Percentiles rank a stretch among this genome's conserved stretches.
phyloP scores from a whole-genome alignment of 2,113 vertebrate species.

The Pithys albifrons region DNA sequence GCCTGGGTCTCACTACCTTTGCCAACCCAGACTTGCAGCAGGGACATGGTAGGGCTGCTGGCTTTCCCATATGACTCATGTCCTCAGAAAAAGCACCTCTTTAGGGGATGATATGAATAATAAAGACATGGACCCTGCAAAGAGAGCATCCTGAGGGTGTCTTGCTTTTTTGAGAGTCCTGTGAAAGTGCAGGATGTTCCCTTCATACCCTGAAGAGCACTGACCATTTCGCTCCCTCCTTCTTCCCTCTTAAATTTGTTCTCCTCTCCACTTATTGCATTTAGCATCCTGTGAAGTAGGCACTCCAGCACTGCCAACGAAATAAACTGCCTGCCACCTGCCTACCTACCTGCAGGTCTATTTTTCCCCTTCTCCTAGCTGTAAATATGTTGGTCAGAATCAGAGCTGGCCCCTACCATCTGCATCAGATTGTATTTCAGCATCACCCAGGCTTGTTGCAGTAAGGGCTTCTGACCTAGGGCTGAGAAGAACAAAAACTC shows the following conservation, averaged over 20 bases:
- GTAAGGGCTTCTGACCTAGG: background rate
- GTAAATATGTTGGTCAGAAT: conserved; percentile 25
- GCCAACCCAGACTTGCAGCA: background rate
- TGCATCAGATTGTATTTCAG: conserved; percentile 45
- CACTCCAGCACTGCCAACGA: conserved; percentile 26
- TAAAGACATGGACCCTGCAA: background rate
- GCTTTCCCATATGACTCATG: background rate
- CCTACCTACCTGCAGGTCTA: conserved; percentile 37
- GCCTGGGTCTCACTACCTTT: background rate
- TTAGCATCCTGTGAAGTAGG: conserved; percentile 56
- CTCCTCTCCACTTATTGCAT: conserved; percentile 32
- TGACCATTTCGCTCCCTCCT: background rate
- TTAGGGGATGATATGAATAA: background rate
- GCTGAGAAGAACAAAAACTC: background rate
- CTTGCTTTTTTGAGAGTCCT: background rate
- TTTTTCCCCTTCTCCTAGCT: conserved; percentile 10
- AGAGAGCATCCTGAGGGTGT: background rate
- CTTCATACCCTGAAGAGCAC: conserved; percentile 5
- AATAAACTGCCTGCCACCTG: conserved; percentile 65
- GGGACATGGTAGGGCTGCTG: background rate
- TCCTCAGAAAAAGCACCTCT: background rate
- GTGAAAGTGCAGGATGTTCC: conserved; percentile 2
- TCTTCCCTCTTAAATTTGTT: conserved; percentile 57
- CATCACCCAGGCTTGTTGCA: background rate
- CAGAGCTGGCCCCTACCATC: conserved; percentile 21